Evolutionary conservation across 2,888 invertebrate species (phyloP).

Genomic region (Scaptomyza cyrtandrae): DNA sequence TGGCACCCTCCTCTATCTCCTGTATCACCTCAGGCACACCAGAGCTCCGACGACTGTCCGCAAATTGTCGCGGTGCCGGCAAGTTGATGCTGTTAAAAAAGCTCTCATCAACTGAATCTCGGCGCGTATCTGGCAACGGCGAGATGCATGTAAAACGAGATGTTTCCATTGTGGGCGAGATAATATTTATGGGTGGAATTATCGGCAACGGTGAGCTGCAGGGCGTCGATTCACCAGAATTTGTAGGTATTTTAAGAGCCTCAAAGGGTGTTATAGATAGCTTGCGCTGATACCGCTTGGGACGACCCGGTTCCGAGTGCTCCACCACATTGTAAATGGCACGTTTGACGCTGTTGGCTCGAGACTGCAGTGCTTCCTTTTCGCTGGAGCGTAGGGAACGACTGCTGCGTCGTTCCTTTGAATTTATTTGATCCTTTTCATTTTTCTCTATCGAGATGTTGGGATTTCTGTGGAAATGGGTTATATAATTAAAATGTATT

Average conservation of each 20-base stretch:
- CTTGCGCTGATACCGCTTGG: constrained; percentile 85
- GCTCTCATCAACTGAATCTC: constrained; percentile 87
- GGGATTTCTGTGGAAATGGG: constrained; percentile 66
- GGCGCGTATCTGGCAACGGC: constrained; percentile 87
- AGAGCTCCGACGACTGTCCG: constrained; percentile 90
- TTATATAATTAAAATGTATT: background rate
- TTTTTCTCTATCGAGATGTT: constrained; percentile 85
- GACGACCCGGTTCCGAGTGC: constrained; percentile 88
- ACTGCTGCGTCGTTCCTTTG: constrained; percentile 84
- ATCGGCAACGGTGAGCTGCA: constrained; percentile 82
- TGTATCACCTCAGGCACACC: constrained; percentile 84
- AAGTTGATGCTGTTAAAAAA: constrained; percentile 85
- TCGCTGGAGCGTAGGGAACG: constrained; percentile 85
- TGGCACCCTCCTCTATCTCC: constrained; percentile 78
- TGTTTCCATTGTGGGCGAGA: constrained; percentile 84
- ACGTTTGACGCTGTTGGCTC: constrained; percentile 93
- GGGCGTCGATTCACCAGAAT: constrained; percentile 82
- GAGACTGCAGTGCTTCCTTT: constrained; percentile 86
- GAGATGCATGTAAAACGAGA: constrained; percentile 87
- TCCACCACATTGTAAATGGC: constrained; percentile 92
- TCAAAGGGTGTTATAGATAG: constrained; percentile 84
- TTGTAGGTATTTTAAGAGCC: constrained; percentile 80
- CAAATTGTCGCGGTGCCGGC: constrained; percentile 93
- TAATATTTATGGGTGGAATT: constrained; percentile 83
- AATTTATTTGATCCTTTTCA: constrained; percentile 86